These are phyloP conservation scores for Steinernema feltiae DNA, from an alignment of 1,140 invertebrate species.

Conservation along the genomic window DNA sequence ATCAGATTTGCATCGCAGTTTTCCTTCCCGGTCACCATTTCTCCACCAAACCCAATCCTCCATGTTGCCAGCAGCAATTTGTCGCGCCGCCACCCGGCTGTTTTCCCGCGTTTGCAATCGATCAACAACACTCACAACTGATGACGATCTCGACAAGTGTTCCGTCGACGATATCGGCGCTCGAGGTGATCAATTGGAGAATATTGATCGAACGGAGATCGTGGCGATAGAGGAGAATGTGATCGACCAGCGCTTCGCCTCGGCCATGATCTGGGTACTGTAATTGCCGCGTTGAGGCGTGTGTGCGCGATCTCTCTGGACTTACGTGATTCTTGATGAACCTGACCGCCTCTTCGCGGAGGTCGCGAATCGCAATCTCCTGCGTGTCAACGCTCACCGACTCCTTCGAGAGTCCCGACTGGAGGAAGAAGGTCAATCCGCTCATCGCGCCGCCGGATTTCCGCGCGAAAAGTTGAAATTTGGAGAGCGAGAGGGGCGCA, in stretches of 20 bases:
- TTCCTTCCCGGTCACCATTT: too few relatives aligned
- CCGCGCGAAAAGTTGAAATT: not conserved
- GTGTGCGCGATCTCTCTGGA: not conserved
- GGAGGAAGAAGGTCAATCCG: slow-evolving; percentile 35
- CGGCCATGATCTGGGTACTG: slow-evolving; percentile 41
- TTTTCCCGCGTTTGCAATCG: not conserved
- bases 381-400: slow-evolving; percentile 29
- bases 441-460: slow-evolving; percentile 24
- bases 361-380: slow-evolving; percentile 29
- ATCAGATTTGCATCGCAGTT: too few relatives aligned
- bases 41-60: too few relatives aligned
- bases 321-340: slow-evolving; percentile 41
- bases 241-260: slow-evolving; percentile 40
- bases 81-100: too few relatives aligned
- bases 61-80: too few relatives aligned
- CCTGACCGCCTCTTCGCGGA: slow-evolving; percentile 20
- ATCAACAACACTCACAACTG: slow-evolving; percentile 44
- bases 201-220: slow-evolving; percentile 57
- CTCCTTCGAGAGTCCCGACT: slow-evolving; percentile 39
- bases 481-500: not conserved
- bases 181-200: slow-evolving; percentile 47
- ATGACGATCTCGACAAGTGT: slow-evolving; percentile 54
- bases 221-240: slow-evolving; percentile 53
- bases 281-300: slow-evolving; percentile 19
- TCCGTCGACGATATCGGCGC: slow-evolving; percentile 48